Base-by-base conservation (phyloP, 2,113 vertebrate genomes). In the Aphelocoma coerulescens region DNA sequence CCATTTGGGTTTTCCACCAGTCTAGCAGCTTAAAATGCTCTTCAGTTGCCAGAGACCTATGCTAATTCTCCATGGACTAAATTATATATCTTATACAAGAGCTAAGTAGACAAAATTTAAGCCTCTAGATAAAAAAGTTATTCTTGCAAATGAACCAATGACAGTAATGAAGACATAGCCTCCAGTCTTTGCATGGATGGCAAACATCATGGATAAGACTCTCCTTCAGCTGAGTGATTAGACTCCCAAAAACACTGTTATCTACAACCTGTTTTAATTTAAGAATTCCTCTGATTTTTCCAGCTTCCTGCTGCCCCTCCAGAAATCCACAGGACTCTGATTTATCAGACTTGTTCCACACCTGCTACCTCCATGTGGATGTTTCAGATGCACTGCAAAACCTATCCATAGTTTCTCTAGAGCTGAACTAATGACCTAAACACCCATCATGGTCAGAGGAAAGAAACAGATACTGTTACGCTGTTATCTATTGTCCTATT, bases 291-390 rank as follows among this genome's bases (percentile, higher is more conserved):
- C 21, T 5, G 19, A 23, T 55, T 61, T 84, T 82, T 28, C 15
- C 15, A 35, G 11, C 6, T 24, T 89, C 14, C 43, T 59, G 9
- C 13, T 51, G n/a, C 10, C 37, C 8, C 35, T 78, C 26, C 21
- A 75, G 48, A 63, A 93, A 65, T 8, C 13, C 2, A 1, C 4
- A 62, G 51, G 6, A 54, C 10, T 54, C 26, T 41, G 39, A 41
- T 41, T 27, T 33, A 5, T 48, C 9, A 63, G 33, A 44, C 5
- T 69, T 41, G 13, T 62, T 76, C 10, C 26, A 71, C 7, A 51
- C 21, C 13, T 55, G 7, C 12, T 46, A 55, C 9, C 20, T 67
- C 27, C n/a, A 44, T 0, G 0, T 14, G 67, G 28, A 13, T 51
- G 21, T 51, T 69, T 39, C 46, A 59, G 16, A 33, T 39, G 14